Evolutionary conservation across 2,888 invertebrate species (phyloP), one percentile per base, ranked within the genome.

Genomic region (Tachina fera): DNA sequence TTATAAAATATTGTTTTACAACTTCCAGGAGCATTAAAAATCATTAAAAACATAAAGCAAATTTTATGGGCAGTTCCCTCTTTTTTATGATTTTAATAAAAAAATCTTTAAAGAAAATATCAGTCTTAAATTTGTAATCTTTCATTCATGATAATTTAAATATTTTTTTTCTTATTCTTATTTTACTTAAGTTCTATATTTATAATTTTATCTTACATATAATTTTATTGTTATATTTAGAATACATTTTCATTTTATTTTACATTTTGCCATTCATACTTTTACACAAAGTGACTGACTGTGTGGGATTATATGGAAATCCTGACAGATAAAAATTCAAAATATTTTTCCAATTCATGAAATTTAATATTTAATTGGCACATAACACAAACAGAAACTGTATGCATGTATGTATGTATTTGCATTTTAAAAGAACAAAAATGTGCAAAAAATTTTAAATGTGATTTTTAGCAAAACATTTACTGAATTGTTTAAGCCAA

Each of bases 281-380:
- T 45, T 1, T 9, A 63, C 19, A 63, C 39, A 60, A 9, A 19
- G 31, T 5, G 16, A 16, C n/a, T 5, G 16, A 16, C n/a, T 65
- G 13, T 65, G 68, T 65, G 68, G 53, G 1, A 41, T 45, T 10
- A 31, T 71, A 45, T 45, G 58, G 16, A 58, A 72, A 47, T 72
- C 45, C 67, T 68, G 71, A 63, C 53, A 58, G 63, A 39, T 6
- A 68, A 11, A 77, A 65, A 58, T 72, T 58, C 16, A 19, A 80
- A 72, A 45, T 65, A 77, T 58, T 85, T 84, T 84, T 84, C 81
- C 79, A 68, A 85, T 81, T 81, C 84, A 85, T 85, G 74, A 74
- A 82, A 81, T 78, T 85, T 85, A 85, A 85, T 85, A 82, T 85
- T 85, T 85, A 82, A 85, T 82, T 82, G 85, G 70, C 63, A 78